Evolutionary conservation across 1,140 invertebrate genomes (phyloP).

Genomic region (Atta cephalotes): DNA sequence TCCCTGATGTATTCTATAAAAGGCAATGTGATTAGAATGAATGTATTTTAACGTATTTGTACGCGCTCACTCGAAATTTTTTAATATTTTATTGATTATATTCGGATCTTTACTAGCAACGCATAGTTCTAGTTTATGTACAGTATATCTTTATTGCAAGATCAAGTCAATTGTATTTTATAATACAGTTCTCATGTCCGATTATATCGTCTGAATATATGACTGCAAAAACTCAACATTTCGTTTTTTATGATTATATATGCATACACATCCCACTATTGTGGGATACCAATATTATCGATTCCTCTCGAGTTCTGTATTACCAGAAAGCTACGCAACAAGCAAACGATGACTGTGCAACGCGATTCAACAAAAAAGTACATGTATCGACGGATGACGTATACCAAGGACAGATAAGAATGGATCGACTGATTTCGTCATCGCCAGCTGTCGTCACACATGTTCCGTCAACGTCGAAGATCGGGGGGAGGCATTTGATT

Average conservation of each 20-base stretch:
- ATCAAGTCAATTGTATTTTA: conserved; percentile 40
- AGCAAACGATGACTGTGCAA: neutral
- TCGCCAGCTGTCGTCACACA: conserved; percentile 69
- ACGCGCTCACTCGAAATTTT: conserved; percentile 20
- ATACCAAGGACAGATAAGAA: conserved; percentile 84
- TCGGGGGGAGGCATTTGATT: neutral
- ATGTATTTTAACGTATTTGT: conserved; percentile 55
- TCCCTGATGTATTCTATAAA: conserved; percentile 11
- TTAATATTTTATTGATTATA: conserved; percentile 38
- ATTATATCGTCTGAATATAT: conserved; percentile 37
- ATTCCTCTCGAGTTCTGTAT: neutral
- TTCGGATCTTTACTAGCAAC: conserved; percentile 22
- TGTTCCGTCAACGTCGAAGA: conserved; percentile 57
- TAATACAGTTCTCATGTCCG: neutral
- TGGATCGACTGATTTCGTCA: conserved; percentile 82
- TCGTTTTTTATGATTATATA: neutral
- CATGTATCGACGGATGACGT: conserved; percentile 19
- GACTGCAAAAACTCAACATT: neutral
- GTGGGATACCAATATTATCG: conserved; percentile 20
- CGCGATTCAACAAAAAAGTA: conserved; percentile 41
- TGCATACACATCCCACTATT: too few species aligned
- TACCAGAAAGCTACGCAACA: neutral
- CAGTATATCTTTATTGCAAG: conserved; percentile 39
- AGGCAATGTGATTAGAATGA: conserved; percentile 41
- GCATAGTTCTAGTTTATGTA: conserved; percentile 56